Base-by-base conservation (phyloP, 2,888 invertebrate genomes). In the Meteorus colon region DNA sequence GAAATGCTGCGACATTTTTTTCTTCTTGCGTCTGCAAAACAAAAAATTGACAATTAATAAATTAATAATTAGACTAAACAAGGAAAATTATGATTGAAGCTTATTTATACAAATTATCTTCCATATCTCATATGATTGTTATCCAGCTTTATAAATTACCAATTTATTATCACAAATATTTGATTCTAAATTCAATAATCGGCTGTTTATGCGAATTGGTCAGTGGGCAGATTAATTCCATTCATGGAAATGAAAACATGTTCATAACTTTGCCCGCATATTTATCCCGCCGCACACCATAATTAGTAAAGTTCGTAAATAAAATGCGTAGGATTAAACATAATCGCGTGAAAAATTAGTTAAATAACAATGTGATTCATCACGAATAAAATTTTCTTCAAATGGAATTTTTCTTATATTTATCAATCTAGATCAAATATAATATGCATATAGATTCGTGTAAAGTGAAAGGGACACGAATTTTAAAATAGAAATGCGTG, bases 1-100 rank as follows among this genome's bases (percentile, higher is more conserved):
- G 76, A 96, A 91, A 85, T 93, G 93, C 82, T 93, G 91, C 80
- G 92, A 92, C 93, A 88, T 74, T 16, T 31, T 73, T 70, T 24
- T 60, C 27, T 51, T 37, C 12, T 5, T n/a, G 27, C 34, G 37
- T 31, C 34, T 45, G 31, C 14, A 65, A 65, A 48, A 24, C 24
- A 48, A 48, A 2, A n/a, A 48, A 48, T 14, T 4, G n/a, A n/a
- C 0, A 48, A 48, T 3, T 16, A 12, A 45, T 34, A 34, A 8
- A 34, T 41, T 3, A 41, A 12, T 12, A 12, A 41, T 41, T 1
- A 41, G 12, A 41, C 24, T 41, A 41, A 41, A 41, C 8, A 34
- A 34, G 8, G 12, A 41, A 41, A 41, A 41, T 41, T 12, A 41
- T 12, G 8, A 41, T 8, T 16, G n/a, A 48, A 48, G 4, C 4